phyloP scores from a whole-genome alignment of 1,140 invertebrate species.

The Hyles vespertilio region DNA sequence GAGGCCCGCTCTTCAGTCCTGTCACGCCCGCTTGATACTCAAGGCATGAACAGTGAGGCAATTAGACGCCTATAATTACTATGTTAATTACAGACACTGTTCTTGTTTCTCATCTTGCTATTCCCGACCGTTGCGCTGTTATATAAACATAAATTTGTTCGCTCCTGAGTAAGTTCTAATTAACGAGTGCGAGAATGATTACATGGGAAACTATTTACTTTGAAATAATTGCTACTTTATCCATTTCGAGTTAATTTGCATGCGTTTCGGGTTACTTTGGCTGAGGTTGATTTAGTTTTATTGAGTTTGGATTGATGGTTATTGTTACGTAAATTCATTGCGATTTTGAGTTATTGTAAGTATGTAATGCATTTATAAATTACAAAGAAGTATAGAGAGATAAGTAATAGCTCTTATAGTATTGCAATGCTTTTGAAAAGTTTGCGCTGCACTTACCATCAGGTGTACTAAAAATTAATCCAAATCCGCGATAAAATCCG shows the following conservation, averaged over 20 bases:
- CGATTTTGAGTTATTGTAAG: too few species aligned
- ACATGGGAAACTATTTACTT: slow-evolving; percentile 35
- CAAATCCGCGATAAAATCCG: too few species aligned
- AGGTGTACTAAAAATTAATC: too few species aligned
- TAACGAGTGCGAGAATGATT: slow-evolving; percentile 45
- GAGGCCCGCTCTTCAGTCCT: slow-evolving; percentile 27
- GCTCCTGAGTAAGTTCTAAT: slow-evolving; percentile 50
- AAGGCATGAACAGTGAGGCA: slow-evolving; percentile 61
- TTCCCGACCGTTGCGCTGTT: slow-evolving; percentile 51
- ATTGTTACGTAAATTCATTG: too few species aligned
- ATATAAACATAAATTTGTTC: slow-evolving; percentile 62
- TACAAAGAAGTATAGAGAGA: too few species aligned
- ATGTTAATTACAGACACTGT: slow-evolving; percentile 65
- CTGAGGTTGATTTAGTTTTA: too few species aligned
- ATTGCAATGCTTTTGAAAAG: too few species aligned
- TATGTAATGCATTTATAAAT: too few species aligned
- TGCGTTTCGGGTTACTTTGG: too few species aligned
- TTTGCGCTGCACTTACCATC: too few species aligned
- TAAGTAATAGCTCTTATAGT: too few species aligned
- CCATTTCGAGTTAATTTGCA: neutral
- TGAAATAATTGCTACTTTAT: slow-evolving; percentile 14
- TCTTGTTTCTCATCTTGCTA: slow-evolving; percentile 56
- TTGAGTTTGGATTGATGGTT: too few species aligned
- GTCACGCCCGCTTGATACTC: slow-evolving; percentile 58
- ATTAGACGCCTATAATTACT: slow-evolving; percentile 69